These are phyloP conservation scores for Bufotes viridis DNA, from an alignment of 2,797 vertebrate genomes.

Conservation along the genomic window DNA sequence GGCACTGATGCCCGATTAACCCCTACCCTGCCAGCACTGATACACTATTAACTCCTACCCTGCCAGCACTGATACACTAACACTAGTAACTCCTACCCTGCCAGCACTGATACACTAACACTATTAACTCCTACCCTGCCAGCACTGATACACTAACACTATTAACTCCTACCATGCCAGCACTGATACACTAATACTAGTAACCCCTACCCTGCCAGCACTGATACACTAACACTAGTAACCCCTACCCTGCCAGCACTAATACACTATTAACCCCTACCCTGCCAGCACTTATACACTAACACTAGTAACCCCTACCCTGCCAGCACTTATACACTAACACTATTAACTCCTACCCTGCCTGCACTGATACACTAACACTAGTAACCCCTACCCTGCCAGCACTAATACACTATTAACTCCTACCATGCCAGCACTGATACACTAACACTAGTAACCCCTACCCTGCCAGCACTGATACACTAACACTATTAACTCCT, in stretches of 20 bases:
- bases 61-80: background rate
- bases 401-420: background rate
- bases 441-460: background rate
- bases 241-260: conserved; percentile 8
- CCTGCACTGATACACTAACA: background rate
- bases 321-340: background rate
- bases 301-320: background rate
- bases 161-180: background rate
- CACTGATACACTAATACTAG: background rate
- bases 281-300: background rate
- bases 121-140: background rate
- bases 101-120: background rate
- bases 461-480: background rate
- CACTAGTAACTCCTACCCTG: background rate
- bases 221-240: background rate
- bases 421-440: background rate
- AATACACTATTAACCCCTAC: background rate
- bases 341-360: background rate
- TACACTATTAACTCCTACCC: background rate
- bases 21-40: background rate
- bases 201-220: background rate
- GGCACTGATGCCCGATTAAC: background rate
- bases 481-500: background rate
- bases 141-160: background rate
- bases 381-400: background rate